phyloP scores from a whole-genome alignment of 2,888 invertebrate species.

The Encarsia formosa region DNA sequence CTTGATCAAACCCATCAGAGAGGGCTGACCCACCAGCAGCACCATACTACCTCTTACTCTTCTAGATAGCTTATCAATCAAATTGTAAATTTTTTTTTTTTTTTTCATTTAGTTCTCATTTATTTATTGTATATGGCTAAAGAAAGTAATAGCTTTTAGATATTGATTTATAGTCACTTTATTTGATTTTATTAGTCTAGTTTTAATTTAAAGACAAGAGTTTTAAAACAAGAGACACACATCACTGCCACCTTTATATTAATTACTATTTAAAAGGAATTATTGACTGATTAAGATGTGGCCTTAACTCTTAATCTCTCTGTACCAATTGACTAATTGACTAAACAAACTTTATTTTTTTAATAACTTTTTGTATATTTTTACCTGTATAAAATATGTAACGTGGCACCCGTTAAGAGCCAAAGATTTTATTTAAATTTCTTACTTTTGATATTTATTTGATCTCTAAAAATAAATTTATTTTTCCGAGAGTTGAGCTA shows the following conservation, averaged over 20 bases:
- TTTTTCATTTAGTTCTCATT: too few species aligned
- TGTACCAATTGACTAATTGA: too few species aligned
- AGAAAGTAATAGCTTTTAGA: too few species aligned
- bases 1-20: too few species aligned
- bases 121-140: too few species aligned
- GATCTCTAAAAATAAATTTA: slow-evolving; percentile 27
- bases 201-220: too few species aligned
- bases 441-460: slow-evolving; percentile 25
- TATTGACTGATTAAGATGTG: slow-evolving; percentile 23
- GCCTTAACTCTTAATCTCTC: slow-evolving; percentile 19
- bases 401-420: slow-evolving; percentile 24
- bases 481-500: slow-evolving; percentile 22
- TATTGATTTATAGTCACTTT: too few species aligned
- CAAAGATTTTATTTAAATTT: slow-evolving; percentile 28
- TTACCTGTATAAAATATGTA: slow-evolving; percentile 15
- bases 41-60: slow-evolving; percentile 4
- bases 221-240: too few species aligned
- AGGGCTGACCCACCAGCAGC: slow-evolving; percentile 3
- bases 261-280: slow-evolving; percentile 20
- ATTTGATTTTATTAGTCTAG: too few species aligned
- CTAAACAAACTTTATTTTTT: slow-evolving; percentile 17
- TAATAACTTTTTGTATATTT: slow-evolving; percentile 24
- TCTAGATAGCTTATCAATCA: too few species aligned
- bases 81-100: too few species aligned
- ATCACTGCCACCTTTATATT: slow-evolving; percentile 22